Evolutionary conservation across 1,140 invertebrate genomes (phyloP), one percentile per base, ranked within the genome.

Genomic region (Ostrea denselamellosa): DNA sequence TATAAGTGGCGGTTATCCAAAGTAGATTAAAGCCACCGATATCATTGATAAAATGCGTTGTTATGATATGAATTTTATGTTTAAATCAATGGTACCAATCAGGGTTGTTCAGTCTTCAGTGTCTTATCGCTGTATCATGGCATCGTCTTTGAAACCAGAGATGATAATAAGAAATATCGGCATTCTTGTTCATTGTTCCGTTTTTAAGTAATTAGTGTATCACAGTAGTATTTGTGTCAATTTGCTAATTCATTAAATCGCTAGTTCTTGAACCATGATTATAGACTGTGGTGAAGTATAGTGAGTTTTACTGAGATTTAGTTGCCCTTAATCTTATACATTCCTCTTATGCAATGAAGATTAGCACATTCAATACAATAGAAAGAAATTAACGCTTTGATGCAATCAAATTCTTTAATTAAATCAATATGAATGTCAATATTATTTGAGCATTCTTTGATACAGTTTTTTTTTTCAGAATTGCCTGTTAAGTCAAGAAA

Each of bases 21-120:
- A 77, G 28, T 9, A 77, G 68, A 77, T 77, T 77, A 77, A 77
- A 77, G 68, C 14, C 28, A 77, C 68, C 8, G 68, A 77, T 77
- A 77, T 10, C 68, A 28, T 77, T 77, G 68, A 77, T 77, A 77
- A 77, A 34, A 34, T 8, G 25, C 68, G 22, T 77, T 25, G 8
- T 34, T 77, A 77, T 77, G 68, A 77, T 77, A 28, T 77, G 68
- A 77, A 77, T 44, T 77, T 77, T 25, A 77, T 77, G 68, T 77
- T 77, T 8, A 77, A 77, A 77, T 28, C 68, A 77, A 34, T 77
- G 68, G 25, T 25, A 28, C 9, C 25, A 34, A 25, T 77, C 68
- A 12, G 14, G 68, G 68, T 34, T 77, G 14, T 77, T 28, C 22
- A 77, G 68, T 34, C 22, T 34, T 34, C 14, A 77, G 22, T 44